phyloP scores from a whole-genome alignment of 2,113 vertebrate genomes.

The Nettapus auritus region DNA sequence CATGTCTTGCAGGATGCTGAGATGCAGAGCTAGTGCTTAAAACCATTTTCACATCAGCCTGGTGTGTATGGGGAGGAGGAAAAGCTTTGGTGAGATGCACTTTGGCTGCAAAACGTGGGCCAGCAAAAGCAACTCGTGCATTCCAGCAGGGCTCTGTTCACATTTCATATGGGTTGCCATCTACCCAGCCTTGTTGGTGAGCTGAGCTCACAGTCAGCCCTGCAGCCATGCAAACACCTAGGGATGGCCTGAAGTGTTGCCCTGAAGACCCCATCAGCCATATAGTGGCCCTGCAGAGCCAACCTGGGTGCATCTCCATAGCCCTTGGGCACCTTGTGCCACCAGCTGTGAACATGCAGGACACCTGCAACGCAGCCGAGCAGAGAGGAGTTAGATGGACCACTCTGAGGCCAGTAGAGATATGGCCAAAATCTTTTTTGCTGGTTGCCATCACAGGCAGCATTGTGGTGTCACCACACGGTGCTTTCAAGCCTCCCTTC shows the following conservation, averaged over 20 bases:
- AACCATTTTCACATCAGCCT: background rate
- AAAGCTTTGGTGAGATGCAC: background rate
- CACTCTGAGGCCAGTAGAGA: background rate
- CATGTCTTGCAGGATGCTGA: background rate
- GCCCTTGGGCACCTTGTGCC: background rate
- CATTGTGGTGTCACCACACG: background rate
- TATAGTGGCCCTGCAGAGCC: background rate
- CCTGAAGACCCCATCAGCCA: background rate
- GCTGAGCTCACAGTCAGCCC: background rate
- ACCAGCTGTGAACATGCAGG: rapidly evolving
- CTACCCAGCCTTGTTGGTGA: background rate
- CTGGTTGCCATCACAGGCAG: background rate
- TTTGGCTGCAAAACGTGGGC: background rate
- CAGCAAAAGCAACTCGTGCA: background rate
- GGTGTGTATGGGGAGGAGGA: background rate
- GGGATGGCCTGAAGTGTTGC: background rate
- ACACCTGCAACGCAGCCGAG: background rate
- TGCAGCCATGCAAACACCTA: background rate
- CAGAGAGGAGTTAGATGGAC: background rate
- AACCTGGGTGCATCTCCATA: background rate
- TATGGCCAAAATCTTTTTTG: background rate
- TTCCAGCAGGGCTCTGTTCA: background rate
- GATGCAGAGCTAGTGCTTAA: background rate
- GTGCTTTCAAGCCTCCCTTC: background rate
- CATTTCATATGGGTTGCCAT: rapidly evolving